These are phyloP conservation scores for Enoplosus armatus DNA, from an alignment of 2,797 vertebrate genomes.

Conservation along the genomic window DNA sequence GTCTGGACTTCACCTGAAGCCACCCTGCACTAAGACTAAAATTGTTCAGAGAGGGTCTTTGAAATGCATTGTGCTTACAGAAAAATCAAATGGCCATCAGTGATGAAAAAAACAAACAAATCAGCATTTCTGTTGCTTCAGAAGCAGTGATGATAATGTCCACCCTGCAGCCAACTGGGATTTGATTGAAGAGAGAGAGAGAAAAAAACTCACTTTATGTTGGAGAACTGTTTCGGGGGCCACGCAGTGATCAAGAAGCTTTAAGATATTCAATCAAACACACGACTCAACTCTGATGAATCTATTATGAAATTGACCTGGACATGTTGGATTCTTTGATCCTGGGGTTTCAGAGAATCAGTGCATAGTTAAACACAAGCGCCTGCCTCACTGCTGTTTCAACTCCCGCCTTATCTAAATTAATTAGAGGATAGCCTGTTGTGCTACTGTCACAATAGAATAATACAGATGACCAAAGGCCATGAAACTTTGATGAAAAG, in stretches of 20 bases:
- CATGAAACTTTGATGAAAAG: neutral
- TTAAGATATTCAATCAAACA: constrained; percentile 58
- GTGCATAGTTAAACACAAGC: constrained; percentile 21
- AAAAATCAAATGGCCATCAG: constrained; percentile 51
- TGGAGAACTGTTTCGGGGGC: constrained; percentile 31
- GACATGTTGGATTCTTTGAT: constrained; percentile 57
- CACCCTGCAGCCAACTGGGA: constrained; percentile 49
- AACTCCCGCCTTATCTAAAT: neutral
- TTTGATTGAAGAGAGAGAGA: constrained; percentile 43
- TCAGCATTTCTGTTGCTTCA: constrained; percentile 69
- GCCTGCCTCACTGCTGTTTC: constrained; percentile 4
- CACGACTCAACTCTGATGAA: constrained; percentile 46
- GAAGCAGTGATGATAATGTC: constrained; percentile 65
- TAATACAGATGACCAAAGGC: neutral
- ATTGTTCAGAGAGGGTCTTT: constrained; percentile 50
- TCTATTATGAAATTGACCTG: constrained; percentile 62
- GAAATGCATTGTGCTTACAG: constrained; percentile 59
- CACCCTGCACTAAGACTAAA: constrained; percentile 32
- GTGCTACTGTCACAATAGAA: neutral
- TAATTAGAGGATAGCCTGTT: neutral
- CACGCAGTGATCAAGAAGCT: constrained; percentile 51
- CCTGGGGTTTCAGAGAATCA: constrained; percentile 27
- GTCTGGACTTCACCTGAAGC: constrained; percentile 54
- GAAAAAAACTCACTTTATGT: neutral
- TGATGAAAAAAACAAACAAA: constrained; percentile 43